Evolutionary conservation across 2,888 invertebrate species (phyloP).

Genomic region (Leucania comma): DNA sequence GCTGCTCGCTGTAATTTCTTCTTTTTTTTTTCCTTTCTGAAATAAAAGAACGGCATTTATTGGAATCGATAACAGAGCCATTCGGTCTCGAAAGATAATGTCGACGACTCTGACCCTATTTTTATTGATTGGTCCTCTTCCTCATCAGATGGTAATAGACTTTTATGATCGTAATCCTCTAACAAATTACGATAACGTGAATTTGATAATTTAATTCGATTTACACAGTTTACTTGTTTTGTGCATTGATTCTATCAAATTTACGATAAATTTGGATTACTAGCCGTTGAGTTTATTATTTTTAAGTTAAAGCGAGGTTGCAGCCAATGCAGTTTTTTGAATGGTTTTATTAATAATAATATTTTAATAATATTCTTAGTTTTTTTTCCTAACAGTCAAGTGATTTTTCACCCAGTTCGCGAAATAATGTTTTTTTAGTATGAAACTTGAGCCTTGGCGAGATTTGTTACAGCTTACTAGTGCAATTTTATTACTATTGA

Average conservation of each 20-base stretch:
- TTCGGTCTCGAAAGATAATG: slow-evolving; percentile 73
- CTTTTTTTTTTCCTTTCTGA: slow-evolving; percentile 73
- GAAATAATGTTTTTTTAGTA: no score
- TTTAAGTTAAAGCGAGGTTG: no score
- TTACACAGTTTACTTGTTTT: not conserved
- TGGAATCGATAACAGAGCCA: slow-evolving; percentile 78
- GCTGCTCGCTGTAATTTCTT: slow-evolving; percentile 79
- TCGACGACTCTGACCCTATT: slow-evolving; percentile 75
- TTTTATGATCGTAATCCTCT: slow-evolving; percentile 66
- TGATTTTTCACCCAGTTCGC: no score
- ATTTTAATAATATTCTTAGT: no score
- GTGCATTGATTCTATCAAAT: no score
- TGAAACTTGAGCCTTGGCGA: no score
- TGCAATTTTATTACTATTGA: no score
- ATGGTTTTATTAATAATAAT: no score
- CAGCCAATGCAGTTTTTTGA: no score
- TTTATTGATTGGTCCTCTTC: slow-evolving; percentile 70
- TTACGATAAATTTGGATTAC: not conserved
- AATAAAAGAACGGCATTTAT: slow-evolving; percentile 81
- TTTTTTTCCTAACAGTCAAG: no score
- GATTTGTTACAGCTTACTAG: no score
- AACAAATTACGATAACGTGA: slow-evolving; percentile 49
- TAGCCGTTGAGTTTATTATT: no score
- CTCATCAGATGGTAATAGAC: slow-evolving; percentile 67
- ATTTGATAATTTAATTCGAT: slow-evolving; percentile 44